phyloP scores from a whole-genome alignment of 2,888 invertebrate species.

The Lottia scabra region DNA sequence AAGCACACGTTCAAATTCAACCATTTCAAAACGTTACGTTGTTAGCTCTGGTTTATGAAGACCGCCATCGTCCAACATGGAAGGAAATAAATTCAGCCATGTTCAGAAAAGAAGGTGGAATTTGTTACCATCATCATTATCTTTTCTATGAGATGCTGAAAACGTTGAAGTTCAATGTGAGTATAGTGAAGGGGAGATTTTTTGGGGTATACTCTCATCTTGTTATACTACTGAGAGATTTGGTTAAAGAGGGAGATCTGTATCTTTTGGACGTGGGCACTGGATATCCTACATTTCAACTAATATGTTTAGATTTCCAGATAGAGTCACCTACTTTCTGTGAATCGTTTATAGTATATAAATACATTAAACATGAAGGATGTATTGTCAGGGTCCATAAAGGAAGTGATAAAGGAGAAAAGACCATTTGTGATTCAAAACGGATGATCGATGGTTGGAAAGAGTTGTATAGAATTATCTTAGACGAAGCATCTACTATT shows the following conservation, averaged over 20 bases:
- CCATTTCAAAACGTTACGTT: slow-evolving; percentile 34
- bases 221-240: slow-evolving; percentile 25
- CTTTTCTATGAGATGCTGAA: slow-evolving; percentile 31
- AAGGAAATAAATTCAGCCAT: slow-evolving; percentile 28
- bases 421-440: too few relatives aligned
- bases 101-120: slow-evolving; percentile 28
- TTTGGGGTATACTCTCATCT: slow-evolving; percentile 30
- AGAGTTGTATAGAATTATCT: too few relatives aligned
- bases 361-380: slow-evolving; percentile 31
- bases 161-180: slow-evolving; percentile 24
- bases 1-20: slow-evolving; percentile 18
- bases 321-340: slow-evolving; percentile 28
- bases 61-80: slow-evolving; percentile 26
- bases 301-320: slow-evolving; percentile 31
- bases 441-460: too few relatives aligned
- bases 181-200: slow-evolving; percentile 25
- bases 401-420: slow-evolving; percentile 21
- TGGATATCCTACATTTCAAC: slow-evolving; percentile 39
- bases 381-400: slow-evolving; percentile 33
- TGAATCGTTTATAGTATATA: slow-evolving; percentile 37
- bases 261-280: slow-evolving; percentile 31
- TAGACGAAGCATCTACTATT: too few relatives aligned
- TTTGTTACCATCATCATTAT: slow-evolving; percentile 35
- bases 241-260: slow-evolving; percentile 30
- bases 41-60: slow-evolving; percentile 14